Evolutionary conservation across 2,888 invertebrate genomes (phyloP), one percentile per base, ranked within the genome.

Genomic region (Tinea semifulvella): DNA sequence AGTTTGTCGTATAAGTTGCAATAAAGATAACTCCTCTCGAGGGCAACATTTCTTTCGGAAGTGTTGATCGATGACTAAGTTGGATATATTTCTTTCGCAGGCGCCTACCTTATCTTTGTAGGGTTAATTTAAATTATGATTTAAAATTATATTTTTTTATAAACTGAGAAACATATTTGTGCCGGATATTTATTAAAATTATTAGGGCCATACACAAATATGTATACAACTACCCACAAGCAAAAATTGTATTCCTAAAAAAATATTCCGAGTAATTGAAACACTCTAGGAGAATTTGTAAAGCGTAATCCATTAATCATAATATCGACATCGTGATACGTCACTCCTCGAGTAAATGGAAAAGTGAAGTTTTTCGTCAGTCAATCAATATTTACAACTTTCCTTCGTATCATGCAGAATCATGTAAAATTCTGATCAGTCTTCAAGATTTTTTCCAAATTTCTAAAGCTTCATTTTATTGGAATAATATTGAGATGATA

Each of bases 361-460:
- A 40, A 40, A 40, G 40, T 40, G 22, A 22, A 22, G 40, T 40
- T 40, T 40, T 40, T 40, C 22, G 17, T 22, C 13, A 40, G 40
- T 40, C 40, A 40, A 40, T 40, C 40, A 40, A 40, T 40, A 40
- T 40, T 40, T 40, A 40, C 22, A 22, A 40, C 40, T 40, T 40
- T 40, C 22, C 40, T 22, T 40, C 40, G n/a, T 40, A 22, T 40
- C 40, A 40, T 40, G 40, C 40, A 40, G 8, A 40, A 22, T 22
- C 40, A 7, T 14, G 40, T 22, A 13, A 22, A 40, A 40, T 11
- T 16, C 36, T 36, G 36, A 36, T 36, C 4, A 36, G 18, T 16
- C 16, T 36, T 14, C 36, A 36, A 36, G 36, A 36, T 36, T 36
- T 36, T 36, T 36, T 18, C 18, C 18, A 31, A 31, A 31, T 14